phyloP scores from a whole-genome alignment of 2,113 vertebrate species.

The Poicephalus gulielmi region DNA sequence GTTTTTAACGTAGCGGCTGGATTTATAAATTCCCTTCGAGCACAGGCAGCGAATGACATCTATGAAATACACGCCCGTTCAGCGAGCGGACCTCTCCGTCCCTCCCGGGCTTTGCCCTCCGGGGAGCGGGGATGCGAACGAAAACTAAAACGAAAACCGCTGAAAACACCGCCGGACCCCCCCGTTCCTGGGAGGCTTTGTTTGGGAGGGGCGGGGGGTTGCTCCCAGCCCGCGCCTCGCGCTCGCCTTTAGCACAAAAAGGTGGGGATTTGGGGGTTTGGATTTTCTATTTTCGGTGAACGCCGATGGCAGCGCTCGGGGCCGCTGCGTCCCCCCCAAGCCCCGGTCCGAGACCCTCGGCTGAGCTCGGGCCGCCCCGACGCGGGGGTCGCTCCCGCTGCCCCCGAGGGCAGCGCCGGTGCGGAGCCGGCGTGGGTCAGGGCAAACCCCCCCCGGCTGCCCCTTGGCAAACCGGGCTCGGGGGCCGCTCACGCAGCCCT shows the following conservation, averaged over 20 bases:
- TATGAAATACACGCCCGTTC: background rate
- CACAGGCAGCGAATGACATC: background rate
- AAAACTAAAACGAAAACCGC: conserved; percentile 42
- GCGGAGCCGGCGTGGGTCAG: background rate
- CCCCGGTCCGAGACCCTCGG: background rate
- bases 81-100: background rate
- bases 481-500: rapidly evolving
- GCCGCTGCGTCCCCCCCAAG: background rate
- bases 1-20: background rate
- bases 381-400: background rate
- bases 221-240: background rate
- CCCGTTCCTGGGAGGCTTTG: background rate
- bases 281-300: background rate
- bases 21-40: background rate
- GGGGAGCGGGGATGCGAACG: background rate
- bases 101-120: background rate
- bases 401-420: background rate
- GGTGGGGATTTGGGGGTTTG: background rate
- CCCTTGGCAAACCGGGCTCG: background rate
- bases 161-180: background rate
- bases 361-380: background rate
- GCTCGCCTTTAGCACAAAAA: background rate
- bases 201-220: background rate
- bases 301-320: background rate
- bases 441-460: background rate